Evolutionary conservation across 2,888 invertebrate species (phyloP).

Genomic region (Piscicola geometra): DNA sequence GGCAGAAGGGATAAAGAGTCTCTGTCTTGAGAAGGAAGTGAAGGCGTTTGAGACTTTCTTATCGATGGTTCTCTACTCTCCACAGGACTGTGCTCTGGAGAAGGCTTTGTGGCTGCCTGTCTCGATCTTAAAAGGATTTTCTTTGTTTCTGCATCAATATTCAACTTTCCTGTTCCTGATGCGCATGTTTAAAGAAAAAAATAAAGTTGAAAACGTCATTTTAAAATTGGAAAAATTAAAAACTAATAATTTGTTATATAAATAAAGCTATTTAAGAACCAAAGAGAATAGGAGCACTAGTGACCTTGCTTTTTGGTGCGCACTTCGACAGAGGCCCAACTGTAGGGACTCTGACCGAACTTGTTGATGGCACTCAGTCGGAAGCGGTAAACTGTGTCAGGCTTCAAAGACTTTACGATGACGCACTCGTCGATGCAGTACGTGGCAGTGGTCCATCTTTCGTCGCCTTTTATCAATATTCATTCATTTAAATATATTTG

Average conservation of each 20-base stretch:
- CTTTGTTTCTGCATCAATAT: slow-evolving; percentile 44
- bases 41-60: neutral
- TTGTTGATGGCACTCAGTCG: slow-evolving; percentile 80
- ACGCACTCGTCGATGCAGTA: slow-evolving; percentile 89
- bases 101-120: slow-evolving; percentile 43
- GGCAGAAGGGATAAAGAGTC: neutral
- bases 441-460: slow-evolving; percentile 79
- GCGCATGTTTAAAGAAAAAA: too few species aligned
- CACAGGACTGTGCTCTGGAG: slow-evolving; percentile 43
- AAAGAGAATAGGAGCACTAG: slow-evolving; percentile 1
- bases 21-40: neutral
- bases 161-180: slow-evolving; percentile 40
- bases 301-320: slow-evolving; percentile 61
- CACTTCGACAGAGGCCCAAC: slow-evolving; percentile 72
- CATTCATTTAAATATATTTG: slow-evolving; percentile 13
- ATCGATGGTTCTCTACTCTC: slow-evolving; percentile 26
- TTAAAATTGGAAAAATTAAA: neutral
- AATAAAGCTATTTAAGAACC: too few species aligned
- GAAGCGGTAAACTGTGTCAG: slow-evolving; percentile 80
- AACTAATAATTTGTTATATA: neutral
- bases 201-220: neutral
- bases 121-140: slow-evolving; percentile 43
- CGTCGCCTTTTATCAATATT: slow-evolving; percentile 58
- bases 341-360: slow-evolving; percentile 88
- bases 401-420: slow-evolving; percentile 71